phyloP scores from a whole-genome alignment of 2,888 invertebrate species.

The Dicycla oo region DNA sequence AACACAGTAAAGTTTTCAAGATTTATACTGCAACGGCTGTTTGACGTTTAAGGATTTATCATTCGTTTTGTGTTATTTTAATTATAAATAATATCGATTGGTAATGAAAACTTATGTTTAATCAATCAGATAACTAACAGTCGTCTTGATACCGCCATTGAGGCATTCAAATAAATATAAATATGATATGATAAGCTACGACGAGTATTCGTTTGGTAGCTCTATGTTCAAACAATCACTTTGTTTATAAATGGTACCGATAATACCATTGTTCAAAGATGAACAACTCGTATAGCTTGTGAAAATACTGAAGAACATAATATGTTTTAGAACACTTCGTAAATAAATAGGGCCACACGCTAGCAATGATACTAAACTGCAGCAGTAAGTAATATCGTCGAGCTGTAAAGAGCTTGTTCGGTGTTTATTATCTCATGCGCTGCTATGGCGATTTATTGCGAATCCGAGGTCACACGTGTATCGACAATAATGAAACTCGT shows the following conservation, averaged over 20 bases:
- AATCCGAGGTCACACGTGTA: conserved; percentile 81
- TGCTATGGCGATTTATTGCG: conserved; percentile 68
- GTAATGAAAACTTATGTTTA: conserved; percentile 6
- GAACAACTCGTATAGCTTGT: conserved; percentile 65
- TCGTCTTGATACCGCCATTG: conserved; percentile 16
- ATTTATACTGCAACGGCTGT: not conserved
- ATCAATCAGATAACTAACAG: conserved; percentile 7
- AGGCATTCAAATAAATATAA: conserved; percentile 15
- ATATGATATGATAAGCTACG: conserved; percentile 55
- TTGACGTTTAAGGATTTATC: conserved; percentile 11
- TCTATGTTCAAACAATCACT: conserved; percentile 66
- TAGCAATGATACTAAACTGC: conserved; percentile 4
- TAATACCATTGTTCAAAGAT: conserved; percentile 73
- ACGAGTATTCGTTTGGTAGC: conserved; percentile 44
- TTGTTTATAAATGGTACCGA: conserved; percentile 73
- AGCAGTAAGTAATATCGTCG: too few relatives aligned
- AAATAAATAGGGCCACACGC: conserved; percentile 18
- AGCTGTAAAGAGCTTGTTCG: conserved; percentile 28
- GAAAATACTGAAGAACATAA: conserved; percentile 56
- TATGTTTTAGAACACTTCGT: conserved; percentile 28
- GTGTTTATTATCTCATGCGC: conserved; percentile 48
- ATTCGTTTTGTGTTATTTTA: not conserved
- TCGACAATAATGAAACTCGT: conserved; percentile 77
- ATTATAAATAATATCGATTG: conserved; percentile 4
- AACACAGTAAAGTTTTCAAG: not conserved